Evolutionary conservation across 2,797 vertebrate genomes (phyloP).

Genomic region (Netta rufina): DNA sequence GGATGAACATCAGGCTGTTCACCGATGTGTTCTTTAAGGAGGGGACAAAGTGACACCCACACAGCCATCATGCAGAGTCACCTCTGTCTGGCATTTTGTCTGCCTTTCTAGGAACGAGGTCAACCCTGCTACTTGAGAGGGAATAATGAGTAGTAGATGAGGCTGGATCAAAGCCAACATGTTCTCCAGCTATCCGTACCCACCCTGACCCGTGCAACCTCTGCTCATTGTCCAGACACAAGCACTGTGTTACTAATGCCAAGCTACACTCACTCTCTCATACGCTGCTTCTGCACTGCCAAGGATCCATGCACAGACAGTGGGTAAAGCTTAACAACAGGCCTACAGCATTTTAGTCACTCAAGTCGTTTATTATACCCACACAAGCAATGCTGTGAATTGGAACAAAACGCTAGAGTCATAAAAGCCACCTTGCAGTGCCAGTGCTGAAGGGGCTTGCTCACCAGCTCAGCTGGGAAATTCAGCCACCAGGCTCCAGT

Average conservation of each 20-base stretch:
- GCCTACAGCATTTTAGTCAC: neutral
- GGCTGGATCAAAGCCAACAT: neutral
- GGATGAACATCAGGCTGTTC: neutral
- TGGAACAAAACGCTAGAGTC: neutral
- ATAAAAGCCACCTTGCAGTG: neutral
- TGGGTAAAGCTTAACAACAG: neutral
- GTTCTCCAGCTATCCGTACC: neutral
- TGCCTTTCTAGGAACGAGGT: neutral
- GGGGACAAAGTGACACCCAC: neutral
- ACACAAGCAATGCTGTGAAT: neutral
- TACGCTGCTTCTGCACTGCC: neutral
- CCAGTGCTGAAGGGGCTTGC: accelerated
- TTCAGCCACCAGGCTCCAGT: neutral
- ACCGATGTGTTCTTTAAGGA: accelerated
- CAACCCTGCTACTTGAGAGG: neutral
- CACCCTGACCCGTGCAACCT: neutral
- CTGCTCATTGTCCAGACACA: accelerated
- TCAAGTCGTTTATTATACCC: neutral
- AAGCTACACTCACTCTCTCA: accelerated
- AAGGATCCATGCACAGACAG: neutral
- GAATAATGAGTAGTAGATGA: accelerated
- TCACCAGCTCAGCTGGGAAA: neutral
- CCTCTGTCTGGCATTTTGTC: neutral
- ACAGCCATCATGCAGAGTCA: neutral
- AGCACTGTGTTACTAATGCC: neutral